These are phyloP conservation scores for Gallinago undulata DNA, from an alignment of 2,113 vertebrate genomes.

Conservation along the genomic window DNA sequence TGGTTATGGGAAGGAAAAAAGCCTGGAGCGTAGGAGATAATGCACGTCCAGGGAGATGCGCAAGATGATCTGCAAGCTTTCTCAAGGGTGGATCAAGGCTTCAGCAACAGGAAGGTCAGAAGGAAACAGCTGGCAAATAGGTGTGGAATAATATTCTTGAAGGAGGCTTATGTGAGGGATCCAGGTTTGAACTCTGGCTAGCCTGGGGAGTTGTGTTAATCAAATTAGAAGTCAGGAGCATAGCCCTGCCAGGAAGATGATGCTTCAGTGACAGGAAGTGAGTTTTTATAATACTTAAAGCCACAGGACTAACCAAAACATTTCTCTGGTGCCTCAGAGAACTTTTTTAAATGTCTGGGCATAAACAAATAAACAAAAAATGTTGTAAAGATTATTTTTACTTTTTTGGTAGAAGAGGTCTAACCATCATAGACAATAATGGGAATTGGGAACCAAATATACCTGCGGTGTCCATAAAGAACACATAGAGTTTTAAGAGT, in stretches of 20 bases:
- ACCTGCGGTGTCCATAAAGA: neutral
- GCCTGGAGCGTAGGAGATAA: neutral
- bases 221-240: neutral
- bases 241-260: neutral
- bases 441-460: neutral
- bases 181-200: neutral
- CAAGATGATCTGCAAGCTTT: neutral
- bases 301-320: neutral
- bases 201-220: neutral
- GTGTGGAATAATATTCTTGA: neutral
- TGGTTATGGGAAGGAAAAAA: neutral
- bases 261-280: neutral
- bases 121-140: neutral
- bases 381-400: neutral
- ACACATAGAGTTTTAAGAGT: neutral
- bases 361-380: neutral
- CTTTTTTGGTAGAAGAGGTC: neutral
- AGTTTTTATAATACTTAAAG: neutral
- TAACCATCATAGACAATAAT: neutral
- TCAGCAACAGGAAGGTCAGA: constrained; percentile 45
- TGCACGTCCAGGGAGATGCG: neutral
- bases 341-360: neutral
- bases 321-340: neutral
- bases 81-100: neutral
- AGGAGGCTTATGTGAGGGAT: neutral